Evolutionary conservation across 2,888 invertebrate species (phyloP), one percentile per base, ranked within the genome.

Genomic region (Chamaedrilus cognettii): DNA sequence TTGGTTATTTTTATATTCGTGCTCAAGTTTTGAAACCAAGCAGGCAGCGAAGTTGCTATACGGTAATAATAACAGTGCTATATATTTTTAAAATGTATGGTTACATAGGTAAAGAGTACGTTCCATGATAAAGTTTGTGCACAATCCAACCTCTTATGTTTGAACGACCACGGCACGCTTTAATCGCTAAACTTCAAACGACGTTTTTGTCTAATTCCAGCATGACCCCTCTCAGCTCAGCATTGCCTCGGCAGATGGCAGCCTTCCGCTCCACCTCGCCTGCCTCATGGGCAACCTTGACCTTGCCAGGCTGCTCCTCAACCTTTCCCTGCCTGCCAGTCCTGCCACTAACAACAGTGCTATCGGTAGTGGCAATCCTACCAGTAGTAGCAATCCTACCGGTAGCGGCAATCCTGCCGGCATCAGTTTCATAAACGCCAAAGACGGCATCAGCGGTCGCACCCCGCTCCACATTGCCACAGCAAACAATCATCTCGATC

Each of bases 181-280:
- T n/a, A n/a, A n/a, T n/a, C n/a, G n/a, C n/a, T n/a, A n/a, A n/a
- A n/a, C n/a, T n/a, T n/a, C n/a, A n/a, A n/a, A n/a, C n/a, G n/a
- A n/a, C n/a, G n/a, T n/a, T n/a, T n/a, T n/a, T n/a, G n/a, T n/a
- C n/a, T n/a, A n/a, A n/a, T n/a, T n/a, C n/a, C 28, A 57, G 58
- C 28, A 23, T 2, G 30, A 56, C 19, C 26, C 56, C 56, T 56
- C 26, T 2, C 55, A 19, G 23, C 55, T 52, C 5, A 11, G 55
- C 5, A 7, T 19, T 5, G 15, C 55, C 7, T 23, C 26, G 34
- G 30, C 34, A 0, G 96, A 96, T 82, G 89, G 91, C 76, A 94
- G 95, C 92, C 85, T 95, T 70, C 96, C 96, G 0, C 86, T 96
- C 30, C 97, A 97, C 86, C 94, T 95, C 5, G 94, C 94, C 52